phyloP scores from a whole-genome alignment of 2,113 vertebrate species.

The Dromas ardeola region DNA sequence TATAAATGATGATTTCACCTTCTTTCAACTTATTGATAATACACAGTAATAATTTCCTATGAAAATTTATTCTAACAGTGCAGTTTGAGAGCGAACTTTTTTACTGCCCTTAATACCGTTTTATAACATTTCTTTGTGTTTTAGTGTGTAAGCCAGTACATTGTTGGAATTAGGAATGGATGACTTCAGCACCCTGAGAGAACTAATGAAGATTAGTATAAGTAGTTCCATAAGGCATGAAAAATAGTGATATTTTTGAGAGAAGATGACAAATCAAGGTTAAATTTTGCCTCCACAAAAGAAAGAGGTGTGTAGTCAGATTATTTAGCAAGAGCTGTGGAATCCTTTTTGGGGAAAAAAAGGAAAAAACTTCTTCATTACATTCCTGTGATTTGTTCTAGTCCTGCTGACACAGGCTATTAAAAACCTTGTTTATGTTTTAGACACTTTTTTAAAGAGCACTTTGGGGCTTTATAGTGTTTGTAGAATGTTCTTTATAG shows the following conservation, averaged over 20 bases:
- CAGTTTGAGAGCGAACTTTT: background rate
- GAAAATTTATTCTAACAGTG: background rate
- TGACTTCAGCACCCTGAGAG: background rate
- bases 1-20: background rate
- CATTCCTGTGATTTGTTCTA: conserved; percentile 11
- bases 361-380: background rate
- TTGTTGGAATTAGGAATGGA: background rate
- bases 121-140: background rate
- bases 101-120: background rate
- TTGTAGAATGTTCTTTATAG: conserved; percentile 40
- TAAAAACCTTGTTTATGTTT: conserved; percentile 45
- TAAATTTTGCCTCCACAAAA: background rate
- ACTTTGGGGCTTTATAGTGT: conserved; percentile 37
- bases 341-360: background rate
- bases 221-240: background rate
- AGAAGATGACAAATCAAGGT: conserved; percentile 1
- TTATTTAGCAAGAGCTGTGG: background rate
- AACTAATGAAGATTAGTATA: background rate
- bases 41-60: background rate
- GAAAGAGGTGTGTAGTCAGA: background rate
- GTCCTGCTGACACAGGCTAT: conserved; percentile 22
- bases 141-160: background rate
- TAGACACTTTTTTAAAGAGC: conserved; percentile 19
- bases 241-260: background rate
- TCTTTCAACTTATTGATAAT: background rate